Base-by-base conservation (phyloP, 2,888 invertebrate genomes). In the Pandemis corylana region DNA sequence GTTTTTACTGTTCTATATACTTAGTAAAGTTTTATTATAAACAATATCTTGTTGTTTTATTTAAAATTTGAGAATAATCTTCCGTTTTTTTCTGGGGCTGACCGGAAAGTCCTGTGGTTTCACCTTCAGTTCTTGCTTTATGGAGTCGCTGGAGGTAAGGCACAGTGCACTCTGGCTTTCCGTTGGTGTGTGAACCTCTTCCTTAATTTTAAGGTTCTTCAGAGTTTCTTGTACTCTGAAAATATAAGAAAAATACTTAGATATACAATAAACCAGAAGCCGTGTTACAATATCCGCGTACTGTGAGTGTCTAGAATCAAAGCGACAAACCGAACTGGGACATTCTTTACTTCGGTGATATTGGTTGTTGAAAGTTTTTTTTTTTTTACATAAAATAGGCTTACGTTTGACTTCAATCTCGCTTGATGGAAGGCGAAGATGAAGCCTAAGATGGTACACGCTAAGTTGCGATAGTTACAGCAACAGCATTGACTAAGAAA, bases 1-100 rank as follows among this genome's bases (percentile, higher is more conserved):
- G 85, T 79, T 83, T 81, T 83, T 84, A 85, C 80, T 86, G 86
- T 87, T 90, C 84, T 86, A 85, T 88, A 83, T 87, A 85, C 63
- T 85, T 76, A 91, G 89, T 90, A 91, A 91, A 91, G 80, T 85
- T 91, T 91, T 90, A 88, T 83, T 87, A 90, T 79, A 84, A 85
- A 84, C 82, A 72, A 68, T n/a, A 15, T 41, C 53, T 53, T 10
- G n/a, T 51, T 10, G 28, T 80, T 78, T 79, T 59, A 76, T 78
- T 80, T 51, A 13, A n/a, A 51, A n/a, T n/a, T 51, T 6, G 51
- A 12, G 12, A 46, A 46, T 10, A 12, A 46, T 12, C 46, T 77
- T 82, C 46, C 66, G 73, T 53, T 74, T 79, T 72, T 80, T 82
- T n/a, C 72, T 77, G 9, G 79, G 77, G 44, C 77, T 76, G 20